Percentiles rank a stretch among this genome's conserved stretches.
Evolutionary conservation across 2,888 invertebrate species (phyloP).

Genomic region (Ormyrus nitidulus): DNA sequence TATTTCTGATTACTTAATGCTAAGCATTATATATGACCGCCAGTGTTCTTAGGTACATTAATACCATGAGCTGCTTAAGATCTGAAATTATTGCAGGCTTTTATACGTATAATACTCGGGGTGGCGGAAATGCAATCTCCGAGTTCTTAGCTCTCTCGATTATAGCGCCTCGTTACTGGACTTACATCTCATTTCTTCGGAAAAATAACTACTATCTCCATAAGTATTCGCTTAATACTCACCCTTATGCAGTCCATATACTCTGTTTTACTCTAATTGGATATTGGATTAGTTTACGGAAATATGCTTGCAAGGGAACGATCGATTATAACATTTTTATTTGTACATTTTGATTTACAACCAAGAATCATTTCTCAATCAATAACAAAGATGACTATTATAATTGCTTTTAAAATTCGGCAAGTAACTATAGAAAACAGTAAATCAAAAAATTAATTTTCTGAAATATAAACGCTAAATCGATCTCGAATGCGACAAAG

Average conservation of each 20-base stretch:
- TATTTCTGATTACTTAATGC: conserved; percentile 15
- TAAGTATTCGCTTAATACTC: background rate
- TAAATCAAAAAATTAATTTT: too few relatives aligned
- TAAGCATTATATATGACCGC: conserved; percentile 29
- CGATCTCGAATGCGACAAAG: background rate
- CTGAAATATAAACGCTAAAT: background rate
- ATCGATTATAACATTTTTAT: background rate
- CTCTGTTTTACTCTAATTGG: background rate
- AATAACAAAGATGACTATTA: too few relatives aligned
- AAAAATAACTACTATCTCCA: conserved; percentile 8
- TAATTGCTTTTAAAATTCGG: too few relatives aligned
- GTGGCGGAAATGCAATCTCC: conserved; percentile 44
- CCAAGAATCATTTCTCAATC: too few relatives aligned
- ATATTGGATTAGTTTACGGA: background rate
- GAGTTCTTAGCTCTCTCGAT: conserved; percentile 38
- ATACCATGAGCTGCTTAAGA: background rate
- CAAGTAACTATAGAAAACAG: too few relatives aligned
- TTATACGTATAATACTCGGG: background rate
- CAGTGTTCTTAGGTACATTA: conserved; percentile 27
- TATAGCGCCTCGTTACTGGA: conserved; percentile 33
- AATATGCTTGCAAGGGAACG: background rate
- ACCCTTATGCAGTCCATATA: background rate
- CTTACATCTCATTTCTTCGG: conserved; percentile 30
- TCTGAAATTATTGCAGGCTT: conserved; percentile 41
- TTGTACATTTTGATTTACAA: too few relatives aligned